phyloP scores from a whole-genome alignment of 2,888 invertebrate genomes.

The Orchesella flavescens region DNA sequence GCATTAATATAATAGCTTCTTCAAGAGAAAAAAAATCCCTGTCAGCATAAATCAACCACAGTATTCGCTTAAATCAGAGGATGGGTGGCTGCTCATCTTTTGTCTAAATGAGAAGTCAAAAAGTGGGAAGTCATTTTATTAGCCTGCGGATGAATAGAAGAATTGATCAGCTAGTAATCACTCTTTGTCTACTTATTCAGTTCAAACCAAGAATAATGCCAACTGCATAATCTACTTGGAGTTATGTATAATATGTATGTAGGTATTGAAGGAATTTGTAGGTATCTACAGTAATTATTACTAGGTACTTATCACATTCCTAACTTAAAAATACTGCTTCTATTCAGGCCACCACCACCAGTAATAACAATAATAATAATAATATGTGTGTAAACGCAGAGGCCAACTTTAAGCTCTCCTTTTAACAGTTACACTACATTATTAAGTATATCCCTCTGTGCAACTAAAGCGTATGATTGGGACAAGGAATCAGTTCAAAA shows the following conservation, averaged over 20 bases:
- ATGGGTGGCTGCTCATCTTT: slow-evolving; percentile 61
- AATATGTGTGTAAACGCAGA: background rate
- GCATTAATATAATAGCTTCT: slow-evolving; percentile 59
- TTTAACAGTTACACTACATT: slow-evolving; percentile 42
- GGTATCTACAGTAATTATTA: slow-evolving; percentile 38
- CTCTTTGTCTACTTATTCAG: slow-evolving; percentile 62
- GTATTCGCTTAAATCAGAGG: slow-evolving; percentile 56
- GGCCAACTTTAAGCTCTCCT: slow-evolving; percentile 31
- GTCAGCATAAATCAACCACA: slow-evolving; percentile 62
- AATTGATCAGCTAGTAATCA: slow-evolving; percentile 62
- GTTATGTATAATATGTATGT: too few relatives aligned
- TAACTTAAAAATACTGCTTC: slow-evolving; percentile 52
- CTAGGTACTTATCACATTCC: slow-evolving; percentile 52
- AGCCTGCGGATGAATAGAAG: slow-evolving; percentile 50
- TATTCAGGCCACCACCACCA: slow-evolving; percentile 30
- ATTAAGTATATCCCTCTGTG: background rate
- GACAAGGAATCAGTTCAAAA: slow-evolving; percentile 45
- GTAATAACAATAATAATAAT: too few relatives aligned
- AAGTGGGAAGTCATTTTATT: slow-evolving; percentile 60
- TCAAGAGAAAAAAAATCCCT: slow-evolving; percentile 53
- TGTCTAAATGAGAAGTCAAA: slow-evolving; percentile 59
- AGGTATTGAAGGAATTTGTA: slow-evolving; percentile 28
- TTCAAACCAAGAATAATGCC: slow-evolving; percentile 16
- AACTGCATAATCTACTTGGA: slow-evolving; percentile 33
- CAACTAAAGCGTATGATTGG: background rate